Base-by-base conservation (phyloP, 2,113 vertebrate genomes). In the Egretta garzetta region DNA sequence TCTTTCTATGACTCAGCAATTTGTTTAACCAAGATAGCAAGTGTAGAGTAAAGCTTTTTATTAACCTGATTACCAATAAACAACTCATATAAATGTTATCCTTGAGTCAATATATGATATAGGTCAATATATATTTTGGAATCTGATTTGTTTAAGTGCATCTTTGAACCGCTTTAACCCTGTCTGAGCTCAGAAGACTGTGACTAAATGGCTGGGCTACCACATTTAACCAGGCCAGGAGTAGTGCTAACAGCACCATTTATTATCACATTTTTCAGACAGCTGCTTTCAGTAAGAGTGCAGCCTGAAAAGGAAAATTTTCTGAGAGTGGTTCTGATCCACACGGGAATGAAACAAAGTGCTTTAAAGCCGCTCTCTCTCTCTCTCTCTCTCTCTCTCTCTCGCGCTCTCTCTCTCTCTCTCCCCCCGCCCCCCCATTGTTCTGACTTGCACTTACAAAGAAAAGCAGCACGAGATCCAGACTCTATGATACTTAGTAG, bases 381-480 rank as follows among this genome's bases (percentile, higher is more conserved):
- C 2, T 9, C 35, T 10, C 9, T 12, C 19, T 20, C 14, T 6
- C 13, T 66, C 1, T 17, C 2, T 30, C 15, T 19, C 2, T 9
- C 35, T 10, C 9, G 10, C 67, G 4, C 13, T 66, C 1, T 17
- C 2, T 30, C 15, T 19, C 2, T 9, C 35, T 10, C 9, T 12
- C n/a, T n/a, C n/a, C n/a, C n/a, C n/a, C n/a, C n/a, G n/a, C n/a
- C n/a, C n/a, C n/a, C n/a, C n/a, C n/a, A n/a, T n/a, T n/a, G n/a
- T n/a, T 79, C 7, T 90, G 73, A 37, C 32, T 73, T 90, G 28
- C 19, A 35, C 28, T 93, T 85, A 71, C 37, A 95, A 92, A 37
- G 27, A 56, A 90, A 91, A 80, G 3, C 74, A 85, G 12, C n/a
- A 14, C 55, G 47, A 84, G n/a, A 81, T 55, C 14, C 19, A 55